Conservation (phyloP, 1,140 invertebrate species). For the Zaprionus capensis region DNA sequence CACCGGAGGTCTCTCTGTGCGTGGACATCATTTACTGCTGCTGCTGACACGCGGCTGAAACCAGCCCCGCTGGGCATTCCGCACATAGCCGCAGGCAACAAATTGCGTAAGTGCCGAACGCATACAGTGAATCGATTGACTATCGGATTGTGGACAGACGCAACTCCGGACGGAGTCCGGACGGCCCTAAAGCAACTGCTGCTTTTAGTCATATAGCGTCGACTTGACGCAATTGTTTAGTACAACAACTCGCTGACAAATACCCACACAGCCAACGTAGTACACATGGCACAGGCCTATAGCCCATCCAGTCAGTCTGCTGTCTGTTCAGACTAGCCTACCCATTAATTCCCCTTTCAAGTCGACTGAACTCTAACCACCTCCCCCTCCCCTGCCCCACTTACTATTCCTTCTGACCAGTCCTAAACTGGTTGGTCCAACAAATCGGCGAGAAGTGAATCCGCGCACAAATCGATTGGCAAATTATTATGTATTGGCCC, state of each 20-base stretch:
- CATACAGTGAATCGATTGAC: conserved; percentile 47
- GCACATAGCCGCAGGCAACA: conserved; percentile 59
- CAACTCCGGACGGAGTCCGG: conserved; percentile 17
- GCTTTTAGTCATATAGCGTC: conserved; percentile 56
- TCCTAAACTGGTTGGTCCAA: conserved; percentile 48
- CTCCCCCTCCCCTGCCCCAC: neutral
- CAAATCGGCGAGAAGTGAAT: conserved; percentile 67
- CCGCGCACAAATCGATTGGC: conserved; percentile 76
- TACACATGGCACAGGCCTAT: conserved; percentile 23
- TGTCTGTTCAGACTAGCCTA: conserved; percentile 19
- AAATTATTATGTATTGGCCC: conserved; percentile 75
- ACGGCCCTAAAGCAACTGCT: conserved; percentile 11
- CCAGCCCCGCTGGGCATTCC: conserved; percentile 60
- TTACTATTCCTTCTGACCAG: neutral
- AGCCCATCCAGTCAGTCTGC: conserved; percentile 11
- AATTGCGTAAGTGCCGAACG: conserved; percentile 62
- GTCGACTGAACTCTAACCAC: neutral
- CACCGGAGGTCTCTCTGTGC: conserved; percentile 41
- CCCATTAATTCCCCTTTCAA: conserved; percentile 33
- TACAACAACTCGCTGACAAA: conserved; percentile 64
- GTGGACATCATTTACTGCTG: conserved; percentile 76
- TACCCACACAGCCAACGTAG: conserved; percentile 17
- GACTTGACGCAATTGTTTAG: conserved; percentile 72
- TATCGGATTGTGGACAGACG: conserved; percentile 26
- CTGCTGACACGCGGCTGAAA: conserved; percentile 73